These are phyloP conservation scores for Oedothorax gibbosus DNA, from an alignment of 1,140 invertebrate genomes.

Conservation along the genomic window DNA sequence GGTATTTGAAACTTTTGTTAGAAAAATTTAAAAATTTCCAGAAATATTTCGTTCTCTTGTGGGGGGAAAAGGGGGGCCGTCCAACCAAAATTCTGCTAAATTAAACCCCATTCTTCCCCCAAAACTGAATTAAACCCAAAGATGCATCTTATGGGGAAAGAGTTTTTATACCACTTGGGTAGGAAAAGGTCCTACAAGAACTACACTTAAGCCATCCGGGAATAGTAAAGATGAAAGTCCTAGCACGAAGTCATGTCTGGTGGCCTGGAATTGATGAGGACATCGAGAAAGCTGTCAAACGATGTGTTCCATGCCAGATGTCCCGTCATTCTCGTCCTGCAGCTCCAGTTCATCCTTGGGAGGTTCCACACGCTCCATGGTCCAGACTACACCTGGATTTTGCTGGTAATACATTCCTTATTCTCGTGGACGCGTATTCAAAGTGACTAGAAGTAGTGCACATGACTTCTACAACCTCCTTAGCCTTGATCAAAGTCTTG, in stretches of 20 bases:
- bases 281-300: background rate
- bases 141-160: too few species aligned
- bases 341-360: slow-evolving; percentile 42
- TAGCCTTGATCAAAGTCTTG: background rate
- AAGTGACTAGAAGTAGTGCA: slow-evolving; percentile 22
- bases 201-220: slow-evolving; percentile 72
- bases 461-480: background rate
- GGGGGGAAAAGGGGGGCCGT: too few species aligned
- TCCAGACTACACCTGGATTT: slow-evolving; percentile 63
- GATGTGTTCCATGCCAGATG: background rate
- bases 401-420: slow-evolving; percentile 61
- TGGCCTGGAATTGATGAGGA: slow-evolving; percentile 66
- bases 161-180: too few species aligned
- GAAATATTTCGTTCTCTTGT: too few species aligned
- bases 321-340: background rate
- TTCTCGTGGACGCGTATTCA: slow-evolving; percentile 6
- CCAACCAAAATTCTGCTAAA: too few species aligned
- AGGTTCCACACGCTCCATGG: slow-evolving; percentile 56
- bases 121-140: too few species aligned
- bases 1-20: too few species aligned
- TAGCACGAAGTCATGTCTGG: slow-evolving; percentile 71
- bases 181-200: too few species aligned
- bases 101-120: too few species aligned
- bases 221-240: slow-evolving; percentile 72
- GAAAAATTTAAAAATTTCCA: too few species aligned